phyloP scores from a whole-genome alignment of 53 echinoderm and acorn worm species.

The Holothuria leucospilota region DNA sequence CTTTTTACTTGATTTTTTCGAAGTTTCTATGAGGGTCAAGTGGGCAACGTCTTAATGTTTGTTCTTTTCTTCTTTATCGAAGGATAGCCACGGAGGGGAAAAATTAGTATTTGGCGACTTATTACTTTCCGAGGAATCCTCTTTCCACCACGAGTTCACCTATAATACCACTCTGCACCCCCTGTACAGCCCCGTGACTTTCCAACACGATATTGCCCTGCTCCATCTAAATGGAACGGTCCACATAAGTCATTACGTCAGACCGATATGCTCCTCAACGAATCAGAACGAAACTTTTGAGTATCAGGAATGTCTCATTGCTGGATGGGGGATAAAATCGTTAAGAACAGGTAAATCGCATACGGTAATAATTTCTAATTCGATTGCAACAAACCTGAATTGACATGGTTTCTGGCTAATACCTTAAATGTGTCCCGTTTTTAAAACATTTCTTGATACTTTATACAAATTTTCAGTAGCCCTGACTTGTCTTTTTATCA shows the following conservation, averaged over 20 bases:
- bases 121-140: neutral
- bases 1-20: too few species aligned
- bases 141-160: neutral
- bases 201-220: constrained; percentile 25
- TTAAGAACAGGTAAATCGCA: neutral
- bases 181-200: neutral
- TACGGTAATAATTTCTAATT: too few species aligned
- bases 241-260: constrained; percentile 7
- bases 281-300: neutral
- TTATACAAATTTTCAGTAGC: too few species aligned
- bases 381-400: too few species aligned
- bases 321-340: constrained; percentile 29
- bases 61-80: neutral
- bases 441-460: too few species aligned
- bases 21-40: too few species aligned
- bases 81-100: constrained; percentile 25
- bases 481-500: too few species aligned
- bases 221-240: constrained; percentile 15
- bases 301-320: constrained; percentile 28
- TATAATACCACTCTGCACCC: neutral
- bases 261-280: constrained; percentile 2
- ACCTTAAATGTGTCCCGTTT: too few species aligned
- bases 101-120: constrained; percentile 8
- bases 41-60: neutral
- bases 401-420: too few species aligned